Evolutionary conservation across 2,797 vertebrate species (phyloP), one percentile per base, ranked within the genome.

Genomic region (Nyctibius grandis): DNA sequence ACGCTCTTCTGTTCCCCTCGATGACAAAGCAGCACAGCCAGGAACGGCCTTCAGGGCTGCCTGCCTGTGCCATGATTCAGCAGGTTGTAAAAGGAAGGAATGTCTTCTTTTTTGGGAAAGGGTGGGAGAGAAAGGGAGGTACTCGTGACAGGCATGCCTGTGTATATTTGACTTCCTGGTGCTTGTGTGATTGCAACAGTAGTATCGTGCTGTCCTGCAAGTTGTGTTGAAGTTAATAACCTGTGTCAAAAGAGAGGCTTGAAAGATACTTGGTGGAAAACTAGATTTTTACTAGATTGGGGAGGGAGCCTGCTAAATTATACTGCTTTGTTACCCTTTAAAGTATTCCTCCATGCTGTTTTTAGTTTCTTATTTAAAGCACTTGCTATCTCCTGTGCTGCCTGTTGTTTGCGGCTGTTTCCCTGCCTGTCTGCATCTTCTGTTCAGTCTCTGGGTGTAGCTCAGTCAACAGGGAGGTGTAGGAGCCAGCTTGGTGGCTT

Each of bases 1-100:
- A 18, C 0, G 9, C 12, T 79, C 50, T 22, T 86, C 61, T 40
- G 14, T 72, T 92, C 45, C 67, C 23, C 22, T n/a, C 0, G 0
- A 78, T 95, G 89, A 96, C 95, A 95, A 95, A 93, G 96, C 95
- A 96, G 75, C 72, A 56, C 3, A 63, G 64, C 59, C 92, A 95
- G 81, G 59, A 87, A 73, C 15, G 0, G 74, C 84, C 36, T 84
- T 18, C 69, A 56, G 59, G 67, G 91, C 91, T 94, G 94, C 92
- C 94, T 95, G 95, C 93, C 92, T 91, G 59, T 94, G 92, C 84
- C 56, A 60, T 97, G 94, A 97, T 96, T 97, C 96, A 96, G 96
- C 95, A 96, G 92, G 96, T 91, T 92, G 88, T 87, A 92, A 93
- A 95, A 82, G 84, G 90, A 96, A 96, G 51, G 88, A 95, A 93